A percentile compares a stretch with the other conserved stretches of the same genome.
phyloP scores from a whole-genome alignment of 2,113 vertebrate genomes.

The Catharus minimus region DNA sequence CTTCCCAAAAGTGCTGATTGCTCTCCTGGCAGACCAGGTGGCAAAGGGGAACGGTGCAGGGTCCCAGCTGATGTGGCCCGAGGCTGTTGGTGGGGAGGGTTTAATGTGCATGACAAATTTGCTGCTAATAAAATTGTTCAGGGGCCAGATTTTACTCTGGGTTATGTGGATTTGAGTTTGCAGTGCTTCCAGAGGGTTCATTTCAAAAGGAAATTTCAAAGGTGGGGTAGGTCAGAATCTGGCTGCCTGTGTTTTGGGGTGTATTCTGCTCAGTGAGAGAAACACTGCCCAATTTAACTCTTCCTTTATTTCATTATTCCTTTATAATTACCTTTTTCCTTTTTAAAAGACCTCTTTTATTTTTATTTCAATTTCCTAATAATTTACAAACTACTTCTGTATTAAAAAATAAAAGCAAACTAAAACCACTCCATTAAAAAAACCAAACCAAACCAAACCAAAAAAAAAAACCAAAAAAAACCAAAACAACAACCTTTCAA shows the following conservation, averaged over 20 bases:
- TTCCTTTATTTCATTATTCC: neutral
- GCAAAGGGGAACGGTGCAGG: neutral
- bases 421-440: accelerated
- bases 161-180: constrained; percentile 1
- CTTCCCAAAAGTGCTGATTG: neutral
- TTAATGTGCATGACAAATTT: constrained; percentile 28
- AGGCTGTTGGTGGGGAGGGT: neutral
- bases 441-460: neutral
- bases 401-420: neutral
- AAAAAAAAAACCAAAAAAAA: neutral
- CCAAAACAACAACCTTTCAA: neutral
- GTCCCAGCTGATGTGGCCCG: neutral
- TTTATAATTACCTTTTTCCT: neutral
- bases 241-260: neutral
- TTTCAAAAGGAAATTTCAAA: neutral
- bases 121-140: constrained; percentile 30
- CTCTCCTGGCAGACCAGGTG: neutral
- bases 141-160: neutral
- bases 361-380: neutral
- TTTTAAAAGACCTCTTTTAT: neutral
- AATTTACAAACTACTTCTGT: neutral
- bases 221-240: neutral
- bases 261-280: neutral
- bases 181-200: neutral
- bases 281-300: neutral